phyloP scores from a whole-genome alignment of 2,888 invertebrate genomes.

The Strigamia transsilvanica region DNA sequence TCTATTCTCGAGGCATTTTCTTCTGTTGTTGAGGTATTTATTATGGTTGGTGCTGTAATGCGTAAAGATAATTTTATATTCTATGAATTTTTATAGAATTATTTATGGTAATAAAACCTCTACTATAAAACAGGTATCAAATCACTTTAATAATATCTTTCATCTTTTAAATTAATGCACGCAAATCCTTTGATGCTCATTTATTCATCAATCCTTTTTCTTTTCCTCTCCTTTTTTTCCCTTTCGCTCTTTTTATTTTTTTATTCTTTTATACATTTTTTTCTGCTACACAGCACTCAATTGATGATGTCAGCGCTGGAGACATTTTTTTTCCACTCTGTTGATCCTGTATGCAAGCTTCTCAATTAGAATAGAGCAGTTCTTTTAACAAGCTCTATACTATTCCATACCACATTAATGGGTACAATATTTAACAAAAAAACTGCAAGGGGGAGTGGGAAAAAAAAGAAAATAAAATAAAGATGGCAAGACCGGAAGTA shows the following conservation, averaged over 20 bases:
- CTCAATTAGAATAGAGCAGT: conserved; percentile 36
- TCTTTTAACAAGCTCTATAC: not conserved
- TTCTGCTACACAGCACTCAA: conserved; percentile 42
- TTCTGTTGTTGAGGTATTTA: no score
- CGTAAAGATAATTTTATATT: no score
- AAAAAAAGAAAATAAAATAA: not conserved
- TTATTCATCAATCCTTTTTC: conserved; percentile 24
- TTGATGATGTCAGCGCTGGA: conserved; percentile 40
- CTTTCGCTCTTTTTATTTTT: not conserved
- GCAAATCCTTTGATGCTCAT: conserved; percentile 42
- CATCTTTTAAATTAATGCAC: conserved; percentile 25
- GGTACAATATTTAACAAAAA: no score
- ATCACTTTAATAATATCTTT: conserved; percentile 33
- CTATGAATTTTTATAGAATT: no score
- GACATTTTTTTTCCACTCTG: conserved; percentile 46
- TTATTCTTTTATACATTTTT: not conserved
- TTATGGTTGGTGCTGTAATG: no score
- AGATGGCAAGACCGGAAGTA: conserved; percentile 22
- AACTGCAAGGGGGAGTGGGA: no score
- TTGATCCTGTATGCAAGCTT: conserved; percentile 10
- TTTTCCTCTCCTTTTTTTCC: not conserved
- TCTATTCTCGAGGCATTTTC: no score
- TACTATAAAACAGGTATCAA: not conserved
- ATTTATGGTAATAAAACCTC: not conserved
- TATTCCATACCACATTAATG: not conserved